A percentile compares a stretch with the other conserved stretches of the same genome.
Conservation (phyloP, 2,113 vertebrate genomes). For the Turdus rufiventris region DNA sequence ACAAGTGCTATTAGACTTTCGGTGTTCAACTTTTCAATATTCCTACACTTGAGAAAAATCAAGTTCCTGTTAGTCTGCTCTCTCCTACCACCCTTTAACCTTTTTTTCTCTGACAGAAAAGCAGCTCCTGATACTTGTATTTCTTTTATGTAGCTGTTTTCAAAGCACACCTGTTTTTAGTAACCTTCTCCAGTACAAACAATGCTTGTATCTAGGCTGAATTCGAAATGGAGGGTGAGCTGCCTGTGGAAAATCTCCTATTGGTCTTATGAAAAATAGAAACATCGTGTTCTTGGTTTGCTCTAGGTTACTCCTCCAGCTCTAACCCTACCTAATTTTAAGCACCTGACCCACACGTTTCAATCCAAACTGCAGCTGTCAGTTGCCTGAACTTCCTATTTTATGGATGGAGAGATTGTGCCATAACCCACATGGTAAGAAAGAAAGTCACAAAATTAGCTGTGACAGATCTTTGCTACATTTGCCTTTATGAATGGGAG, state of each 20-base stretch:
- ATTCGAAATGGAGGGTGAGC: neutral
- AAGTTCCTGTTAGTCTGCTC: neutral
- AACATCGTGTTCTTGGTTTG: rapidly evolving
- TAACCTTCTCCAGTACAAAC: neutral
- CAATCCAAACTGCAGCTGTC: neutral
- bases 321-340: neutral
- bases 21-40: neutral
- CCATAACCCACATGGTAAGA: neutral
- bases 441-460: neutral
- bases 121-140: neutral
- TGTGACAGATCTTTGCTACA: neutral
- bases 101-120: neutral
- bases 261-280: neutral
- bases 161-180: neutral
- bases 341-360: neutral
- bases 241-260: neutral
- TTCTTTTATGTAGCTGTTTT: neutral
- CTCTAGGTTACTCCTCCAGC: neutral
- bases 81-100: neutral
- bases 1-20: neutral
- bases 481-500: neutral
- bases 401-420: neutral
- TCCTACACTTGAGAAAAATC: neutral
- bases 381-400: neutral
- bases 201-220: neutral